Percentiles rank a stretch among this genome's conserved stretches.
These are phyloP conservation scores for Callipepla squamata DNA, from an alignment of 2,113 vertebrate genomes.

Conservation along the genomic window DNA sequence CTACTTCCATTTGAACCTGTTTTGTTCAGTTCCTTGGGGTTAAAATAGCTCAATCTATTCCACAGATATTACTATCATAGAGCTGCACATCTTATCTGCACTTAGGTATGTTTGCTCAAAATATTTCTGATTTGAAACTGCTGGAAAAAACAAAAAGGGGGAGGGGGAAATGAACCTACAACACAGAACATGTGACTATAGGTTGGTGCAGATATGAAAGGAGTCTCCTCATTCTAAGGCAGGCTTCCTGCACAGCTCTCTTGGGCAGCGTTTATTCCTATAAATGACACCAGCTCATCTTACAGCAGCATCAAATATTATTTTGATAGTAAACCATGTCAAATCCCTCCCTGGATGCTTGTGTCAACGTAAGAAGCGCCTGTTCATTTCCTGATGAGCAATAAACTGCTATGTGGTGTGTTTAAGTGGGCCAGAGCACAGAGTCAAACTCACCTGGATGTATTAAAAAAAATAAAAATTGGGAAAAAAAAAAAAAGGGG, in stretches of 20 bases:
- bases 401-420: not conserved
- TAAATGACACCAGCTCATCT: not conserved
- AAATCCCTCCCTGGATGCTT: not conserved
- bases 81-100: not conserved
- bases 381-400: not conserved
- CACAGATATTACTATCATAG: not conserved
- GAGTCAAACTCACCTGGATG: not conserved
- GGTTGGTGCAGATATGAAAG: not conserved
- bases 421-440: not conserved
- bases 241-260: not conserved
- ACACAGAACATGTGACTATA: not conserved
- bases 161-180: not conserved
- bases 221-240: not conserved
- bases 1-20: not conserved
- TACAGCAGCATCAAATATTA: accelerated
- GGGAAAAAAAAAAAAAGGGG: not conserved
- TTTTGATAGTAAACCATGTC: not conserved
- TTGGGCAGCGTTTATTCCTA: not conserved
- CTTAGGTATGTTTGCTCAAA: not conserved
- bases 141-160: not conserved
- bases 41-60: not conserved
- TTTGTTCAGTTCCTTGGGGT: not conserved
- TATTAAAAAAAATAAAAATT: not conserved
- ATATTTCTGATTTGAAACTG: not conserved
- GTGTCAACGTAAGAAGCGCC: not conserved